Evolutionary conservation across 2,797 vertebrate genomes (phyloP), one percentile per base, ranked within the genome.

Genomic region (Sphaeramia orbicularis): DNA sequence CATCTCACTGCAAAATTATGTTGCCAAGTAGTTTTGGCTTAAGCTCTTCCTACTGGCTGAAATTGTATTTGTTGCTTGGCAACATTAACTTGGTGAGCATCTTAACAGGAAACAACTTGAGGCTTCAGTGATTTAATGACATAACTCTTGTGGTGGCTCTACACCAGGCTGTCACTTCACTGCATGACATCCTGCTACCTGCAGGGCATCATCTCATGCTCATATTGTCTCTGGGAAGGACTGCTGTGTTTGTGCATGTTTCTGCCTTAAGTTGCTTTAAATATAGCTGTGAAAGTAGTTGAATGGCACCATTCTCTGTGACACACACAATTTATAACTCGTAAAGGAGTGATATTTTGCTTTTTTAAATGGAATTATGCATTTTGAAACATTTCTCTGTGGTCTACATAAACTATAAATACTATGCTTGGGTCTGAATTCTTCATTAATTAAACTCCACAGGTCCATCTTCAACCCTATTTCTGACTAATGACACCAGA

Each of bases 1-100:
- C 27, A 56, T 45, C 44, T 60, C 41, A 5, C 21, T 59, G 50
- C 13, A 57, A 30, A 52, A 63, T 60, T 6, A 40, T 42, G 57
- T 59, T 76, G 74, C 75, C 68, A 76, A 65, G 69, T 60, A 54
- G 65, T 71, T 63, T 64, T 57, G 69, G 54, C 65, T 47, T 10
- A 72, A 72, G 21, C 60, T 67, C 49, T 27, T 30, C 38, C 59
- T 15, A 52, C 41, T 72, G 55, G 47, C 60, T 74, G 21, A 37
- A 68, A 43, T 50, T 83, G 61, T 79, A 76, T 83, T 81, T 78
- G 80, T 89, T 88, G 83, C 86, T 71, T 83, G 81, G 86, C 76
- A 84, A 89, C 82, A 75, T 80, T 75, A 76, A 78, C 64, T 80
- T 65, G 16, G 52, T 65, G 63, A 84, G 54, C 40, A 68, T 78